These are phyloP conservation scores for Apis cerana DNA, from an alignment of 1,140 invertebrate genomes.

Conservation along the genomic window DNA sequence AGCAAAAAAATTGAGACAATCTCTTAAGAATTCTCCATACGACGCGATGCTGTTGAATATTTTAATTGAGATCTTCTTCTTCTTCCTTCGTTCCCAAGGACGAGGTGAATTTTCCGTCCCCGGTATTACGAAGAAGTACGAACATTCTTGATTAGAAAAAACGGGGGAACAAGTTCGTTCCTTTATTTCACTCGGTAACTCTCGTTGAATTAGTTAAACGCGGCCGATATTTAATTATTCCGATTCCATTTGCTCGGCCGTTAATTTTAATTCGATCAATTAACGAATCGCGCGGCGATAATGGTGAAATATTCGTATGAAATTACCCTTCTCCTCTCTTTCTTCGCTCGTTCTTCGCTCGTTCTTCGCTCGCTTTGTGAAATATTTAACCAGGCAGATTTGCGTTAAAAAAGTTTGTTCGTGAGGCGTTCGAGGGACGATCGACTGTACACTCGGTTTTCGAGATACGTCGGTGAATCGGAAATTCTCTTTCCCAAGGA, in stretches of 20 bases:
- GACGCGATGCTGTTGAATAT: slow-evolving; percentile 42
- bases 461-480: slow-evolving; percentile 28
- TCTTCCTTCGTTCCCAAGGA: not conserved
- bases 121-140: not conserved
- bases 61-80: slow-evolving; percentile 50
- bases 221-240: slow-evolving; percentile 22
- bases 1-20: not conserved
- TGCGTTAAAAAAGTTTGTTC: too few relatives aligned
- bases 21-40: too few relatives aligned
- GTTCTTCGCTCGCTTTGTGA: too few relatives aligned
- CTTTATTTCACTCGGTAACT: too few relatives aligned
- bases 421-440: not conserved
- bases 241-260: not conserved
- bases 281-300: not conserved
- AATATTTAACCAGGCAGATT: too few relatives aligned
- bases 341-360: too few relatives aligned
- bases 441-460: not conserved
- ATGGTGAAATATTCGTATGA: not conserved
- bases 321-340: not conserved
- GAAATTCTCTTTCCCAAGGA: not conserved
- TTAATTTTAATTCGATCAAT: slow-evolving; percentile 34
- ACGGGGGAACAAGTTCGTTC: not conserved
- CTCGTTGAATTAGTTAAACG: slow-evolving; percentile 15
- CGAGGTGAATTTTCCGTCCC: not conserved
- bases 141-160: slow-evolving; percentile 2